These are phyloP conservation scores for Drosophila subsilvestris DNA, from an alignment of 2,888 invertebrate species.

Conservation along the genomic window DNA sequence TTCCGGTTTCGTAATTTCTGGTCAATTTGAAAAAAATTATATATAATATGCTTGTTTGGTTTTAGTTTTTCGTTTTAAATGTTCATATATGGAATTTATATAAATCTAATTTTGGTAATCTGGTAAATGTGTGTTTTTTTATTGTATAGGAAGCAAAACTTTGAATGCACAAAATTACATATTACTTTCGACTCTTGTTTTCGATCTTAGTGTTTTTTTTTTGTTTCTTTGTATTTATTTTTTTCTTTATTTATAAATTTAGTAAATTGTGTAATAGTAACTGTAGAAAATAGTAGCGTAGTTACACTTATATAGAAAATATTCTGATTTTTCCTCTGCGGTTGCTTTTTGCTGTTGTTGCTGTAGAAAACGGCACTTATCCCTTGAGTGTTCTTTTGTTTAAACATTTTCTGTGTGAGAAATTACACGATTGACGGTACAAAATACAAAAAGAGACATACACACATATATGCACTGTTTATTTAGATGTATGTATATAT, in stretches of 20 bases:
- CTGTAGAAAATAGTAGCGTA: slow-evolving; percentile 67
- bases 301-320: slow-evolving; percentile 49
- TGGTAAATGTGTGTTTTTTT: slow-evolving; percentile 61
- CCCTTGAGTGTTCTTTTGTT: slow-evolving; percentile 42
- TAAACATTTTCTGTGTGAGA: slow-evolving; percentile 60
- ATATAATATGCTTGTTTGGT: slow-evolving; percentile 32
- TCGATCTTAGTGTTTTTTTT: neutral
- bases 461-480: slow-evolving; percentile 63
- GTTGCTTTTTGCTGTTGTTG: slow-evolving; percentile 1
- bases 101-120: slow-evolving; percentile 63
- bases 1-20: slow-evolving; percentile 8
- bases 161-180: slow-evolving; percentile 72
- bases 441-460: slow-evolving; percentile 74
- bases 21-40: slow-evolving; percentile 20
- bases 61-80: slow-evolving; percentile 46
- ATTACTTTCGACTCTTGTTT: slow-evolving; percentile 47
- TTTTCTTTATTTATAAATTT: slow-evolving; percentile 40
- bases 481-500: slow-evolving; percentile 42
- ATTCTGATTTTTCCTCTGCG: slow-evolving; percentile 25
- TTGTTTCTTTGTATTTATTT: slow-evolving; percentile 8
- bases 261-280: slow-evolving; percentile 66
- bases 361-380: slow-evolving; percentile 57
- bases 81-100: slow-evolving; percentile 48
- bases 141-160: slow-evolving; percentile 76
- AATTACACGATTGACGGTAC: slow-evolving; percentile 74